Evolutionary conservation across 1,140 invertebrate species (phyloP), one percentile per base, ranked within the genome.

Genomic region (Pseudomyrmex gracilis): DNA sequence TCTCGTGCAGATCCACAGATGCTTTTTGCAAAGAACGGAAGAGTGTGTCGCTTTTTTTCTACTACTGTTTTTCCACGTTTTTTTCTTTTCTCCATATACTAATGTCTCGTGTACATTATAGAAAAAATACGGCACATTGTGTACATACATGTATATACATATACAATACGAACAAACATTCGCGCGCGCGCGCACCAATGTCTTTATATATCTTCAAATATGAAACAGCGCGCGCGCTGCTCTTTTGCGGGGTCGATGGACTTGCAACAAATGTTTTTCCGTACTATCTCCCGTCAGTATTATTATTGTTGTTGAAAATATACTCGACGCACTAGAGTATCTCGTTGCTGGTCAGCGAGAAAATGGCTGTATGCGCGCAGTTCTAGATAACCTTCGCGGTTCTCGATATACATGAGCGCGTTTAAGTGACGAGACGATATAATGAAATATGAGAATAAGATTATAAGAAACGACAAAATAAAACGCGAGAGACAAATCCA

Each of bases 271-370:
- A 57, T 86, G 60, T 86, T 86, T 85, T 85, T 63, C 55, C 20
- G 12, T 15, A 20, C 24, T 58, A 67, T 83, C 71, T 70, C 45
- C 74, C 71, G 22, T 17, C 51, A 10, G 34, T 61, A 58, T 68
- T 86, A 83, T 67, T 77, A 78, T 87, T 86, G 71, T 84, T 78
- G 63, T n/a, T n/a, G n/a, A n/a, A n/a, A 63, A 73, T 83, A 71
- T 61, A 77, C 64, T 22, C 12, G 43, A 45, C 22, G 58, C 5
- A 34, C 73, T 76, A 80, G 34, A 34, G 34, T 34, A 43, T 85
- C 53, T 64, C 78, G 70, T 17, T 1, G 13, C 53, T 22, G 51
- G 58, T 17, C 49, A 55, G 51, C 67, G 67, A 5, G 80, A 84
- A 82, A 86, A 87, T 63, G 53, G 51, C 53, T n/a, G 64, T 34